A percentile compares a stretch with the other conserved stretches of the same genome.
These are phyloP conservation scores for Cephus pygmeus DNA, from an alignment of 2,888 invertebrate species.

Conservation along the genomic window DNA sequence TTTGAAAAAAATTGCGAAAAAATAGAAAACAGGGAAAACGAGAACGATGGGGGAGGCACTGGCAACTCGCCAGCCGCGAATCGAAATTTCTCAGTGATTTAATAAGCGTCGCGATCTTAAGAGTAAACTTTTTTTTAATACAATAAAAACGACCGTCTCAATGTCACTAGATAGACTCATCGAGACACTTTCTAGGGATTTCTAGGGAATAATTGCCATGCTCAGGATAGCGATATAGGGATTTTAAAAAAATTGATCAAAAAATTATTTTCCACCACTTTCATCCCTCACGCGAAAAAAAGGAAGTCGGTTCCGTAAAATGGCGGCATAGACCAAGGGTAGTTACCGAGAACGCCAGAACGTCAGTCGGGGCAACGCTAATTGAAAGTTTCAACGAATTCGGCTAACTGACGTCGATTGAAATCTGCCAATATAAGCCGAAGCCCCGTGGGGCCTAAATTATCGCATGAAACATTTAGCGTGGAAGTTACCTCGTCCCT, in stretches of 20 bases:
- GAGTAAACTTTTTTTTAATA: background rate
- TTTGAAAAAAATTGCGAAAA: background rate
- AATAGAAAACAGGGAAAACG: background rate
- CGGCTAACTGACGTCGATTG: slow-evolving; percentile 28
- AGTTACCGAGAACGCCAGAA: background rate
- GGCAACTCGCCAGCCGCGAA: slow-evolving; percentile 39
- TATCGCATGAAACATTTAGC: background rate
- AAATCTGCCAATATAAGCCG: slow-evolving; percentile 32
- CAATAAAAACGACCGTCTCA: background rate
- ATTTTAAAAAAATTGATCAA: background rate
- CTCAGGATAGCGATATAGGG: background rate
- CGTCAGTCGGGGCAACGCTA: background rate
- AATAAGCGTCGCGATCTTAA: slow-evolving; percentile 44
- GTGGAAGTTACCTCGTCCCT: background rate
- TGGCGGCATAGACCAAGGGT: background rate
- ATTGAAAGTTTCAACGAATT: slow-evolving; percentile 1
- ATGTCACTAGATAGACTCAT: background rate
- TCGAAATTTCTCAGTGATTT: slow-evolving; percentile 44
- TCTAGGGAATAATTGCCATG: background rate
- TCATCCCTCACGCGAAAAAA: background rate
- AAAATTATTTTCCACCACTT: background rate
- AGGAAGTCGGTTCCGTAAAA: background rate
- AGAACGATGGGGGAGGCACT: slow-evolving; percentile 5
- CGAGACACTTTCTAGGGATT: background rate
- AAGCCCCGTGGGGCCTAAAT: background rate